phyloP scores from a whole-genome alignment of 2,113 vertebrate species.

The Barbus barbus region DNA sequence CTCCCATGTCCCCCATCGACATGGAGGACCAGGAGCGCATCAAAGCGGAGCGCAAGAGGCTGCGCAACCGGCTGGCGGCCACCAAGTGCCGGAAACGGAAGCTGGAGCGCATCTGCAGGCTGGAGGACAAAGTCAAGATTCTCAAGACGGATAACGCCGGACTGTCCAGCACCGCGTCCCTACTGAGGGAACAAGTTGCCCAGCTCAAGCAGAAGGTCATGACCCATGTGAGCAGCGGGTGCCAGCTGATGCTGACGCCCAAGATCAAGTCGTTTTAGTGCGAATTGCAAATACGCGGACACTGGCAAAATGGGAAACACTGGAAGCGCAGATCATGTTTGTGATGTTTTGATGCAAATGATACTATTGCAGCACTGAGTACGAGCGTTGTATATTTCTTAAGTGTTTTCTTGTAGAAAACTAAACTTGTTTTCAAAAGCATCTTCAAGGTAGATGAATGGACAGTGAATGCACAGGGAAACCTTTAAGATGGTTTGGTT shows the following conservation, averaged over 20 bases:
- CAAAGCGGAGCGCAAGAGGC: constrained; percentile 88
- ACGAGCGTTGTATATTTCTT: constrained; percentile 45
- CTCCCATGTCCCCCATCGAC: constrained; percentile 88
- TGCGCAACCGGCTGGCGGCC: constrained; percentile 88
- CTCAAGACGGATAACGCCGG: constrained; percentile 90
- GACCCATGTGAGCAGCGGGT: constrained; percentile 90
- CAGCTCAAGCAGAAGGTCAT: constrained; percentile 92
- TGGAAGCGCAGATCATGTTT: constrained; percentile 60
- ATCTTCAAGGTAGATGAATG: constrained; percentile 24
- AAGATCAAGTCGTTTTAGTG: constrained; percentile 81
- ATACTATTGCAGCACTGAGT: constrained; percentile 65
- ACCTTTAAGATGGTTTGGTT: constrained; percentile 25
- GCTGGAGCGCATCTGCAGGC: constrained; percentile 88
- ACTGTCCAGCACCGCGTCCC: constrained; percentile 83
- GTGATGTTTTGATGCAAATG: constrained; percentile 49
- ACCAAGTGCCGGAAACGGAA: constrained; percentile 92
- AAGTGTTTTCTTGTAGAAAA: constrained; percentile 62
- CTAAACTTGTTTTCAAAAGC: constrained; percentile 43
- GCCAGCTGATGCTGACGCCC: constrained; percentile 86
- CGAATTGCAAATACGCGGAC: constrained; percentile 52
- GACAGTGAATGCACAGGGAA: not conserved
- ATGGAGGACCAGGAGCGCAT: constrained; percentile 90
- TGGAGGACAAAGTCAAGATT: constrained; percentile 91
- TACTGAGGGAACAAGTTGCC: constrained; percentile 89
- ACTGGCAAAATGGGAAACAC: constrained; percentile 63